Conservation (phyloP, 2,113 vertebrate species). For the Grammomys dolichurus region DNA sequence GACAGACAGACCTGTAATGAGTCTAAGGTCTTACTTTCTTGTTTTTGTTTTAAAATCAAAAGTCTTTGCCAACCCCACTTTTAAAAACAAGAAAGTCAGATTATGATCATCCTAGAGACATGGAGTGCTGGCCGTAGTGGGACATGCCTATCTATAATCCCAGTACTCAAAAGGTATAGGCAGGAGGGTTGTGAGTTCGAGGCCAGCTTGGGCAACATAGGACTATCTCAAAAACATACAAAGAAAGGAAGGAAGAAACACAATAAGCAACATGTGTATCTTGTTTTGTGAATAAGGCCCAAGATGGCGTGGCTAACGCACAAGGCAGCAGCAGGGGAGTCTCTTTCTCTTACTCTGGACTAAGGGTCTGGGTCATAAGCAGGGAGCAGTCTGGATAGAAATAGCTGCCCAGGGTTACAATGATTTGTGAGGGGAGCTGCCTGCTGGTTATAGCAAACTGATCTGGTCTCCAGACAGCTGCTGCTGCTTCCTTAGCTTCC, state of each 20-base stretch:
- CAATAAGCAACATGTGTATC: background rate
- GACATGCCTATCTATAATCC: background rate
- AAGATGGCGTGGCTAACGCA: background rate
- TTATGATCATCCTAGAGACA: conserved; percentile 1
- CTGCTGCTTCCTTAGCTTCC: background rate
- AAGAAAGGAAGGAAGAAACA: background rate
- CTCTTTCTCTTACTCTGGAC: background rate
- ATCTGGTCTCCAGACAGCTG: conserved; percentile 63
- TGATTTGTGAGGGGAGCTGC: conserved; percentile 62
- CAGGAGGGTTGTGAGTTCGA: background rate
- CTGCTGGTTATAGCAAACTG: conserved; percentile 72
- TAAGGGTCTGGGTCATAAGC: conserved; percentile 6
- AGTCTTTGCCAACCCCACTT: background rate
- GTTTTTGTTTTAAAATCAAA: background rate
- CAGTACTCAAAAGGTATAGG: background rate
- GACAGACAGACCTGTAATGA: background rate
- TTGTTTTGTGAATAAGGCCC: background rate
- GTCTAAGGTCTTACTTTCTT: background rate
- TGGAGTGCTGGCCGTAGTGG: background rate
- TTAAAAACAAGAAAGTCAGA: background rate
- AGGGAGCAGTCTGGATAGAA: conserved; percentile 55
- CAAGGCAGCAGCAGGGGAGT: background rate
- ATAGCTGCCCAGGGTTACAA: conserved; percentile 58
- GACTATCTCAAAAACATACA: background rate
- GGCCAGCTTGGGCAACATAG: background rate